Evolutionary conservation across 1,140 invertebrate genomes (phyloP).

Genomic region (Pseudobourletiella spinata): DNA sequence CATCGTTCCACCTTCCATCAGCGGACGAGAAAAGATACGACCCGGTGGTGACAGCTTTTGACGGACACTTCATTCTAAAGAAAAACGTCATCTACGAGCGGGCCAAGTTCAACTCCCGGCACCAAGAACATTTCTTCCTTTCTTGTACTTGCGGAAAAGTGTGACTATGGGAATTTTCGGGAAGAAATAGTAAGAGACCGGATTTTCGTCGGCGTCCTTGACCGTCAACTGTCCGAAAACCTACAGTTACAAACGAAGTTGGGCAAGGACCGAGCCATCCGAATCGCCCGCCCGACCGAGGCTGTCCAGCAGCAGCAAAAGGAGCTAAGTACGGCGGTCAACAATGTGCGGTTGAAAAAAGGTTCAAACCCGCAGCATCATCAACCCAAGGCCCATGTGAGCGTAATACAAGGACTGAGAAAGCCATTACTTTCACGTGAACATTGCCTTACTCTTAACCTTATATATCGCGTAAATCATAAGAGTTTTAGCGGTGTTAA

Average conservation of each 20-base stretch:
- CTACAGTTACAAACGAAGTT: slow-evolving; percentile 37
- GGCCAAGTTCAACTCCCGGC: too few species aligned
- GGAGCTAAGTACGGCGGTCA: too few species aligned
- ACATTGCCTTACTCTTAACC: background rate
- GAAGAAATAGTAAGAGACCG: slow-evolving; percentile 21
- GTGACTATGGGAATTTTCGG: slow-evolving; percentile 2
- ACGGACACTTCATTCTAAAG: too few species aligned
- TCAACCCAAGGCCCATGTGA: too few species aligned
- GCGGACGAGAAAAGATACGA: slow-evolving; percentile 25
- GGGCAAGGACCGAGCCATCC: slow-evolving; percentile 36
- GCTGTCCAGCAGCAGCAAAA: slow-evolving; percentile 25
- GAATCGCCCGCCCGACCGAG: slow-evolving; percentile 34
- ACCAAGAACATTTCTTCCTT: slow-evolving; percentile 32
- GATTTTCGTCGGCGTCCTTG: slow-evolving; percentile 38
- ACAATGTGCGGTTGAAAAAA: too few species aligned
- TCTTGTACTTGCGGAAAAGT: slow-evolving; percentile 6
- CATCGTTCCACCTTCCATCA: too few species aligned
- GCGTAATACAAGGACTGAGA: background rate
- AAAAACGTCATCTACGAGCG: too few species aligned
- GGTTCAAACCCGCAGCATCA: too few species aligned
- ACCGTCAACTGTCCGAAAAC: slow-evolving; percentile 36
- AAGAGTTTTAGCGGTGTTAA: background rate
- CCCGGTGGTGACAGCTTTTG: slow-evolving; percentile 21
- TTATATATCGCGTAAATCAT: background rate
- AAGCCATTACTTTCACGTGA: background rate